These are phyloP conservation scores for Porites evermanni DNA, from an alignment of 92 coral and sea anemone species.

Conservation along the genomic window DNA sequence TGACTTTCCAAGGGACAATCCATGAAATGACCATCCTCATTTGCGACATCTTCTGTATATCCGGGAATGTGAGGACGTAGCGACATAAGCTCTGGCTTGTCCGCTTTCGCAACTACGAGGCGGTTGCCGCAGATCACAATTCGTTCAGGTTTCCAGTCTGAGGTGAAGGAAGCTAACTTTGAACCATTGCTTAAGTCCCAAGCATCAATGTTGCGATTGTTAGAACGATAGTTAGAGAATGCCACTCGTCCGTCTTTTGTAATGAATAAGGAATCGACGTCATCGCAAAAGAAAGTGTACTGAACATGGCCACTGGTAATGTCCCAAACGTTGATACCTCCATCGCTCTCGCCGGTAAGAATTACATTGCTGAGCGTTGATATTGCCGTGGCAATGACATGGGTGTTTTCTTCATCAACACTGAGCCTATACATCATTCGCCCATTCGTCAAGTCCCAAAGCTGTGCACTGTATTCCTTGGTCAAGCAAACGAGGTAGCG, in stretches of 20 bases:
- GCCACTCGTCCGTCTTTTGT: conserved; percentile 70
- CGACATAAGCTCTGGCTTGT: conserved; percentile 60
- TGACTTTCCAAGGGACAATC: conserved; percentile 48
- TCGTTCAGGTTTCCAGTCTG: conserved; percentile 81
- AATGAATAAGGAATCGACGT: conserved; percentile 62
- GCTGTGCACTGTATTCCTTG: conserved; percentile 56
- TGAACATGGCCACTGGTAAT: conserved; percentile 73
- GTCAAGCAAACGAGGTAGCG: conserved; percentile 65
- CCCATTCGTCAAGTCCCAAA: conserved; percentile 69
- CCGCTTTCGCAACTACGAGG: conserved; percentile 68
- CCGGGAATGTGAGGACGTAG: conserved; percentile 60
- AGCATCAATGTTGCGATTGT: conserved; percentile 63
- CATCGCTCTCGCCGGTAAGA: conserved; percentile 73
- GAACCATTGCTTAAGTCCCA: conserved; percentile 71
- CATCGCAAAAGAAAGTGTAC: conserved; percentile 65
- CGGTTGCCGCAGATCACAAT: conserved; percentile 52
- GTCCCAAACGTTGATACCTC: conserved; percentile 77
- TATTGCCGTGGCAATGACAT: conserved; percentile 63
- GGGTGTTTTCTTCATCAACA: conserved; percentile 55
- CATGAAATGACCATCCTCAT: conserved; percentile 43
- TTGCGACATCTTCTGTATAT: background rate
- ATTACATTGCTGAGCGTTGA: conserved; percentile 62
- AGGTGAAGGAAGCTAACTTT: conserved; percentile 81
- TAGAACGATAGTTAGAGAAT: conserved; percentile 72
- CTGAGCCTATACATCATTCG: conserved; percentile 43